Percentiles rank a stretch among this genome's conserved stretches.
Evolutionary conservation across 2,113 vertebrate species (phyloP).

Genomic region (cattle (Bos taurus)): ARS-UCD2.0 NC_037348.1:8290001-8290500

Average conservation of each 20-base stretch:
- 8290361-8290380: too few relatives aligned
- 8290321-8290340: too few relatives aligned
- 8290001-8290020: background rate
- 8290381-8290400: background rate
- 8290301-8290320: background rate
- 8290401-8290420: background rate
- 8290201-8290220: background rate
- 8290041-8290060: background rate
- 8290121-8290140: accelerated
- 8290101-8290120: background rate
- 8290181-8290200: background rate
- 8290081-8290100: background rate
- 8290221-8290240: background rate
- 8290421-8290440: background rate
- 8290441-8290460: background rate
- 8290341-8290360: accelerated
- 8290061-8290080: background rate
- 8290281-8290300: background rate
- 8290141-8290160: background rate
- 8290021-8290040: background rate
- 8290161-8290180: background rate
- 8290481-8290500: background rate
- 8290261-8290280: background rate
- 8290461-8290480: background rate
- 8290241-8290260: background rate